Evolutionary conservation across 2,113 vertebrate species (phyloP).

Genomic region (Azemiops feae): DNA sequence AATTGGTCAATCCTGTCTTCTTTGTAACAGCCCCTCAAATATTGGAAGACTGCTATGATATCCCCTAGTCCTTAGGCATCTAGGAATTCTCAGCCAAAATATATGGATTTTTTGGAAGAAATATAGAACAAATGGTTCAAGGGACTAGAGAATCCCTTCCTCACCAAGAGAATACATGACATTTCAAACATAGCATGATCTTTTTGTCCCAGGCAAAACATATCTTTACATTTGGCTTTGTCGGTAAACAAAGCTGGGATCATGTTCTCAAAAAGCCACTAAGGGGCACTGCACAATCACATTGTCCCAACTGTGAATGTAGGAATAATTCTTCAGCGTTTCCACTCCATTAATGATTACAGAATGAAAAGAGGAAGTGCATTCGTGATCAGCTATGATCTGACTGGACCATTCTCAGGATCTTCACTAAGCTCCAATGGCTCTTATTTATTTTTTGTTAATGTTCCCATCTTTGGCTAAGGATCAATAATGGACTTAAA

Average conservation of each 20-base stretch:
- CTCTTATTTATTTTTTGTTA: neutral
- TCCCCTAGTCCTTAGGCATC: neutral
- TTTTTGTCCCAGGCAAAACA: neutral
- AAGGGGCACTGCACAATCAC: slow-evolving; percentile 45
- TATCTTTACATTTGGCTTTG: neutral
- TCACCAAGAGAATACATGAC: neutral
- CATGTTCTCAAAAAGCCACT: slow-evolving; percentile 30
- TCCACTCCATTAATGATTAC: neutral
- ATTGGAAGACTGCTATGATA: neutral
- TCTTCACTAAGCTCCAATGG: neutral
- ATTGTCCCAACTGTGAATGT: neutral
- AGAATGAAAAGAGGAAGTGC: neutral
- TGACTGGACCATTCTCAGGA: neutral
- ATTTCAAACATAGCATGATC: neutral
- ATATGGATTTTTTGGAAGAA: neutral
- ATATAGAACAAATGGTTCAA: neutral
- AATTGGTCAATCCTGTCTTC: neutral
- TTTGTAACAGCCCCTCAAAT: neutral
- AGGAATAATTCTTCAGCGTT: neutral
- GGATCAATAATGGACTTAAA: neutral
- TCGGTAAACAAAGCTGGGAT: neutral
- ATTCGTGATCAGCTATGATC: neutral
- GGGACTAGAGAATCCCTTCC: neutral
- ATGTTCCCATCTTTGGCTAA: neutral
- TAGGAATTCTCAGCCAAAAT: neutral